These are phyloP conservation scores for Dendrolimus houi DNA, from an alignment of 2,888 invertebrate genomes.

Conservation along the genomic window DNA sequence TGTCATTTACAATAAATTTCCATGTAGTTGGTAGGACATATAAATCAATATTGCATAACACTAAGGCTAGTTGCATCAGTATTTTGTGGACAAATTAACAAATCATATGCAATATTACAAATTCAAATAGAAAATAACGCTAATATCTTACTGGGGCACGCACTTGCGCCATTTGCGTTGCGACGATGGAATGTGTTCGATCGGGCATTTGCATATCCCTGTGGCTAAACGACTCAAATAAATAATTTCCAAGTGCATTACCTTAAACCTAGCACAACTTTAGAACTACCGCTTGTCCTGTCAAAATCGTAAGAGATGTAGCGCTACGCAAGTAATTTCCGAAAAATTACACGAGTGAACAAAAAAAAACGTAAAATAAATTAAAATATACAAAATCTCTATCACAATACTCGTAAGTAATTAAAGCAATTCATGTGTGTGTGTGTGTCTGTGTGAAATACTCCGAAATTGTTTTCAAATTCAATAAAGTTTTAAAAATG, in stretches of 20 bases:
- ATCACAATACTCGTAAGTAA: constrained; percentile 77
- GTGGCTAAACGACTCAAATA: too few relatives aligned
- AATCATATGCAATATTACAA: constrained; percentile 75
- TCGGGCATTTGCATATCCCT: constrained; percentile 22
- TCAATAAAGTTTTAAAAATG: constrained; percentile 15
- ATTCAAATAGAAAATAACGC: constrained; percentile 72
- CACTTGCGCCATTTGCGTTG: constrained; percentile 41
- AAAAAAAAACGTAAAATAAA: constrained; percentile 71
- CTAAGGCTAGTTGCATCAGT: constrained; percentile 76
- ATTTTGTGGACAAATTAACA: constrained; percentile 74
- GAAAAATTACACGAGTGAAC: constrained; percentile 67
- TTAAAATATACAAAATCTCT: constrained; percentile 77
- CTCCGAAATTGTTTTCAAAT: constrained; percentile 60
- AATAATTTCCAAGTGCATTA: constrained; percentile 56
- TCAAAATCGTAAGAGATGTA: constrained; percentile 60
- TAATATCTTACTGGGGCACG: constrained; percentile 75
- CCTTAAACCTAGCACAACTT: constrained; percentile 67
- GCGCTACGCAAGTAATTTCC: constrained; percentile 58
- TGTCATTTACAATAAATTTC: constrained; percentile 77
- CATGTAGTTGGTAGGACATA: constrained; percentile 75
- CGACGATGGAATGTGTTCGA: constrained; percentile 59
- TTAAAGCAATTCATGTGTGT: constrained; percentile 74
- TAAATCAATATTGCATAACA: constrained; percentile 75
- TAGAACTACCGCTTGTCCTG: constrained; percentile 62
- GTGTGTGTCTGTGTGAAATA: constrained; percentile 48